Evolutionary conservation across 1,140 invertebrate species (phyloP).

Genomic region (Ctenoplectra terminalis): DNA sequence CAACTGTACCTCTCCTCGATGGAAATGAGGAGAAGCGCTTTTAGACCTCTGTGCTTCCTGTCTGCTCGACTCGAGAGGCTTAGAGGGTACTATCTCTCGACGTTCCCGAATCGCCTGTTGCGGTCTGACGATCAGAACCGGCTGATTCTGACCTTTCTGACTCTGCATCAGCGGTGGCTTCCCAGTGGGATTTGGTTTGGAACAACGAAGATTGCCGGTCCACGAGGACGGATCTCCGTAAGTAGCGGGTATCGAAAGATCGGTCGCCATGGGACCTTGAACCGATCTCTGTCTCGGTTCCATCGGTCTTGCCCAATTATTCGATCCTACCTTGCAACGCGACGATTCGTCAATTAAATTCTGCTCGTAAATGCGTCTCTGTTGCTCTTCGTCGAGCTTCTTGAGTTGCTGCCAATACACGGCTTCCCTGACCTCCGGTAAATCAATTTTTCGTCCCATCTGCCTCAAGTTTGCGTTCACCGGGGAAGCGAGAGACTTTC

Average conservation of each 20-base stretch:
- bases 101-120: conserved; percentile 74
- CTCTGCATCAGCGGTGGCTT: conserved; percentile 75
- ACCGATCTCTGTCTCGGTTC: background rate
- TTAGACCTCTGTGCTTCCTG: conserved; percentile 61
- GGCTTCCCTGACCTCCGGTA: conserved; percentile 75
- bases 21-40: conserved; percentile 71
- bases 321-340: background rate
- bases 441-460: conserved; percentile 59
- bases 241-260: background rate
- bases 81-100: conserved; percentile 38
- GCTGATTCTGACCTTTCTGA: conserved; percentile 76
- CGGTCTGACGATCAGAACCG: conserved; percentile 76
- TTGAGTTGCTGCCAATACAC: conserved; percentile 80
- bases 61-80: conserved; percentile 20
- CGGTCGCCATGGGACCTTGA: background rate
- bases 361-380: conserved; percentile 76
- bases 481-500: conserved; percentile 58
- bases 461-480: conserved; percentile 2
- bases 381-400: conserved; percentile 78
- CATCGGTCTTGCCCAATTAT: background rate
- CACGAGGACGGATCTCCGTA: conserved; percentile 49
- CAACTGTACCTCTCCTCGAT: conserved; percentile 6
- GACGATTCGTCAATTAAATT: conserved; percentile 61
- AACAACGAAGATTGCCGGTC: conserved; percentile 51
- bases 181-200: conserved; percentile 55